A percentile compares a stretch with the other conserved stretches of the same genome.
Evolutionary conservation across 2,113 vertebrate genomes (phyloP).

Genomic region (Mesoclemmys tuberculata): DNA sequence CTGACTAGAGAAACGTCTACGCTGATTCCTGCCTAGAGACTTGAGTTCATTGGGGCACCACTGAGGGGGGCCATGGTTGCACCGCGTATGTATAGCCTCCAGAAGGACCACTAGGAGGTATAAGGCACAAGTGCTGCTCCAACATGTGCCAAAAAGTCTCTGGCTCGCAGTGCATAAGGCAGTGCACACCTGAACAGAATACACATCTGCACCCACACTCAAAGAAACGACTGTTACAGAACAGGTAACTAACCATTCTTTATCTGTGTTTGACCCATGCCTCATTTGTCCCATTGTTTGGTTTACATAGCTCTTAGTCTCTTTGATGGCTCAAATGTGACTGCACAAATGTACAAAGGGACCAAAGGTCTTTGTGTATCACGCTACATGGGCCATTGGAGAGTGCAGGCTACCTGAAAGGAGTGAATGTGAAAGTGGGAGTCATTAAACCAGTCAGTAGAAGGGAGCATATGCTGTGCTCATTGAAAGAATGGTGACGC

Average conservation of each 20-base stretch:
- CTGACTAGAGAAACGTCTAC: neutral
- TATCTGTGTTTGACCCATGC: neutral
- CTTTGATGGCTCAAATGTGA: rapidly evolving
- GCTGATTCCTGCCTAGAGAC: neutral
- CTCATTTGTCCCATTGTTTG: rapidly evolving
- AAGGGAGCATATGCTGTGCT: rapidly evolving
- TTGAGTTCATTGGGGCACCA: neutral
- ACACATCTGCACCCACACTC: neutral
- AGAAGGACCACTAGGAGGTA: neutral
- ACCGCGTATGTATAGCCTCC: neutral
- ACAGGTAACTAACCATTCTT: neutral
- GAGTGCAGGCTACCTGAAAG: neutral
- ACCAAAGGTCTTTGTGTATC: neutral
- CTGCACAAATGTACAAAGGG: rapidly evolving
- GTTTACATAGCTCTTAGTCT: rapidly evolving
- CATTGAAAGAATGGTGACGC: rapidly evolving
- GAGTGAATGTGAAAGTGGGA: neutral
- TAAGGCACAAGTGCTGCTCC: neutral
- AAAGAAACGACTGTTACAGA: neutral
- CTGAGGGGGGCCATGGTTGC: neutral
- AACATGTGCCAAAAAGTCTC: neutral
- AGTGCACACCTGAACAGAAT: neutral
- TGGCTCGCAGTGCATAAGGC: neutral
- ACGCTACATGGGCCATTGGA: neutral
- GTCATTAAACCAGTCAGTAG: neutral